Evolutionary conservation across 2,113 vertebrate genomes (phyloP), one percentile per base, ranked within the genome.

Genomic region (Natator depressus): DNA sequence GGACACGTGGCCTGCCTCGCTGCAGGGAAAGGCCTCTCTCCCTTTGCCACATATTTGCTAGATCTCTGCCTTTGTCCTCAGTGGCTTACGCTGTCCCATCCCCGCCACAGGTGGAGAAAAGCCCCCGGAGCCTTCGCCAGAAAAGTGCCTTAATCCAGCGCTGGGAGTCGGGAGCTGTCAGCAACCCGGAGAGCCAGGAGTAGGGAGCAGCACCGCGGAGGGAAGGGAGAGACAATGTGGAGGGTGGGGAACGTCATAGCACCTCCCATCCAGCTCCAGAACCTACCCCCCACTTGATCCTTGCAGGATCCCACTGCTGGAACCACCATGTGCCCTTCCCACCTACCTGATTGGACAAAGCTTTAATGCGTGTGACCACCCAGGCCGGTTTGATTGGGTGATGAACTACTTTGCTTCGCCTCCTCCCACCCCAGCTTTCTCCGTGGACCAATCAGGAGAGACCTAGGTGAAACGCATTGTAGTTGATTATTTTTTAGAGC

Each of bases 161-260:
- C 75, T 96, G 95, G 95, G 95, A 96, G 62, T 90, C 92, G 5
- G 94, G 95, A 19, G 49, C 81, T 31, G 35, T 92, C 79, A 81
- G 91, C 81, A 92, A 57, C 35, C 72, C 38, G 55, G 91, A 88
- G 19, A 55, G 10, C 53, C n/a, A 69, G 31, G 91, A 92, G 79
- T 92, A 88, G 49, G 24, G 72, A 35, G 29, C 17, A 9, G 72
- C 42, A 12, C 38, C 6, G 22, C 25, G 24, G 38, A 16, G 8
- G 31, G 50, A 80, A 78, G 51, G 80, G 62, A 82, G 46, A 35
- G 14, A 47, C 27, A 27, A 47, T 27, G 65, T 9, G 13, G 38
- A 8, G 6, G 13, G 10, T 35, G 1, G 11, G 49, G n/a, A 27
- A 22, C 35, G 13, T 49, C 51, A 54, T 10, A 20, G 50, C 22